phyloP scores from a whole-genome alignment of 2,113 vertebrate genomes.

The Willisornis vidua region DNA sequence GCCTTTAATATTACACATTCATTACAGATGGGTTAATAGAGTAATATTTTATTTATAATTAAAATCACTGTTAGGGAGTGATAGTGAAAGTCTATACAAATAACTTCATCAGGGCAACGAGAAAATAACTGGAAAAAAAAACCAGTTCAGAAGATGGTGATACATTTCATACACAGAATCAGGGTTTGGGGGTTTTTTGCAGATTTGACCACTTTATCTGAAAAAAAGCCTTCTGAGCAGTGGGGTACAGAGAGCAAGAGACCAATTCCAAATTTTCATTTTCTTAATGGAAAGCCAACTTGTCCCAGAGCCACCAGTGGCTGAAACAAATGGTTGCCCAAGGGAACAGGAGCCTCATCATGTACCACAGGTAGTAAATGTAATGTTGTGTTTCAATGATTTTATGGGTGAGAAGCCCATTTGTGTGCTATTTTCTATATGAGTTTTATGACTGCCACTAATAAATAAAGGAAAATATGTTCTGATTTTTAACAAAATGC shows the following conservation, averaged over 20 bases:
- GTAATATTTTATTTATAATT: conserved; percentile 12
- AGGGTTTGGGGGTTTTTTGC: not conserved
- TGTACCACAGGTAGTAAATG: conserved; percentile 68
- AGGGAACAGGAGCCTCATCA: conserved; percentile 64
- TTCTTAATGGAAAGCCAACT: conserved; percentile 5
- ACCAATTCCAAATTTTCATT: not conserved
- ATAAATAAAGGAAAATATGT: conserved; percentile 65
- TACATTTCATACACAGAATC: not conserved
- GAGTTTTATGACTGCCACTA: conserved; percentile 59
- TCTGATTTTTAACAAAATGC: conserved; percentile 66
- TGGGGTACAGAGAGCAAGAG: not conserved
- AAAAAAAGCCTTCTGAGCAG: conserved; percentile 1
- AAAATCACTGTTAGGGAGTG: not conserved
- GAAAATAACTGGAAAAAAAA: not conserved
- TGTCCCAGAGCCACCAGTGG: conserved; percentile 44
- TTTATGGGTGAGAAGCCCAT: conserved; percentile 69
- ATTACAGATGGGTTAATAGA: not conserved
- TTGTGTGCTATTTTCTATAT: conserved; percentile 62
- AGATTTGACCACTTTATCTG: not conserved
- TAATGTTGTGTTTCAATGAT: conserved; percentile 62
- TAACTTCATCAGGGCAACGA: not conserved
- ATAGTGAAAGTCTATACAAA: conserved; percentile 20
- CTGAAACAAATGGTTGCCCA: conserved; percentile 50
- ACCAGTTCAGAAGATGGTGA: not conserved
- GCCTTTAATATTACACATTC: not conserved